Evolutionary conservation across 2,888 invertebrate genomes (phyloP), one percentile per base, ranked within the genome.

Genomic region (Drosophila demipolita): DNA sequence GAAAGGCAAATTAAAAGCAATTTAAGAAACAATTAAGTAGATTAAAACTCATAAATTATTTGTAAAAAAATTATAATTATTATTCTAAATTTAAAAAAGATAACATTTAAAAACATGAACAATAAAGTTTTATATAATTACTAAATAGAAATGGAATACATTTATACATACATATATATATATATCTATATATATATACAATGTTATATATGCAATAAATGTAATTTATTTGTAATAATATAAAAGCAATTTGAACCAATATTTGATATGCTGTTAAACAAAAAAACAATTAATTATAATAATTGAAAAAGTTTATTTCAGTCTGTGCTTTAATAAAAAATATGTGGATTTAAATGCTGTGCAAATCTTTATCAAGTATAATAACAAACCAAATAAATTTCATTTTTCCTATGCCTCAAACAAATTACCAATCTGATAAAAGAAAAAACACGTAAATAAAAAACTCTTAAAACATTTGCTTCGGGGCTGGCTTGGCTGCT

Each of bases 401-500:
- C 3, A 7, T 1, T 12, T 12, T 12, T 20, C 1, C 7, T 4
- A 7, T 20, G 15, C 29, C 29, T 29, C 0, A n/a, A 52, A 15
- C 20, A 20, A 52, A 20, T 20, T 20, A n/a, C 26, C 17, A 55
- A 26, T 26, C 26, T 40, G 42, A 35, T 48, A 26, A 48, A 33
- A 23, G 26, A 36, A 53, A 3, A 36, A 20, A 32, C 26, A 17
- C 29, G 45, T n/a, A 23, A 33, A 32, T 45, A 38, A 66, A 38
- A 66, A 36, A 33, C 66, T 36, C 36, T 20, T 2, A 9, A 20
- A 40, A 15, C 8, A n/a, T 32, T 23, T 32, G 38, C 36, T 15
- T 1, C n/a, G 23, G 26, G 36, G 26, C 12, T 15, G 8, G 55
- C 26, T 73, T 52, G 40, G 36, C 54, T 53, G 35, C 32, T 75